Base-by-base conservation (phyloP, 1,140 invertebrate species). In the Lepidostoma basale region DNA sequence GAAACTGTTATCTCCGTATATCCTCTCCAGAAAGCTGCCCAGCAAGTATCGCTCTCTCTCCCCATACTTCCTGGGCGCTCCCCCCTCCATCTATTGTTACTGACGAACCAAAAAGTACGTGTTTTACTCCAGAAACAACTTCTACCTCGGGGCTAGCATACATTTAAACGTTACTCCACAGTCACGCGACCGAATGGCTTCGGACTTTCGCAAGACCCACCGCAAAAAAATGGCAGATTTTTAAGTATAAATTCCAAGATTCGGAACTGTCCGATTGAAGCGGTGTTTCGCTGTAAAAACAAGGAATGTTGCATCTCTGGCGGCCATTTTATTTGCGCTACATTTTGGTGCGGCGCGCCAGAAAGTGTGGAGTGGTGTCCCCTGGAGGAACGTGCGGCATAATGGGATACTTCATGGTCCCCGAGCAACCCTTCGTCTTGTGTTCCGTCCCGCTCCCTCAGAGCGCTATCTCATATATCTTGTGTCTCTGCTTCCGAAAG, bases 1-100 rank as follows among this genome's bases (percentile, higher is more conserved):
- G 80, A 82, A 82, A 82, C 81, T 82, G 81, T 83, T 83, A 83
- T 83, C 81, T 83, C 81, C 79, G 79, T 79, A 82, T 82, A 82
- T 83, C 80, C 80, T 82, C 81, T 81, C 79, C 81, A 82, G 79
- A 79, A 78, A 76, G 77, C 73, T 74, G 76, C 76, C 74, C 73
- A 81, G 78, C 81, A 83, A 83, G 81, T 78, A 77, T 20, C 59
- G 47, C 58, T 74, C 79, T 81, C 81, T 36, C 20, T n/a, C 28
- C 42, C 56, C 14, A 75, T 79, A 77, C 81, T 82, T 81, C 62
- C 80, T 82, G 76, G 67, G 79, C 80, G 76, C 76, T 77, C 79
- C 79, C 79, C 81, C 78, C 79, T 81, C 75, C 69, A 77, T 79
- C 81, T 82, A 83, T 83, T 83, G 81, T 83, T 83, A 81, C 79